Evolutionary conservation across 2,888 invertebrate genomes (phyloP).

Genomic region (Harpalus rubripes): DNA sequence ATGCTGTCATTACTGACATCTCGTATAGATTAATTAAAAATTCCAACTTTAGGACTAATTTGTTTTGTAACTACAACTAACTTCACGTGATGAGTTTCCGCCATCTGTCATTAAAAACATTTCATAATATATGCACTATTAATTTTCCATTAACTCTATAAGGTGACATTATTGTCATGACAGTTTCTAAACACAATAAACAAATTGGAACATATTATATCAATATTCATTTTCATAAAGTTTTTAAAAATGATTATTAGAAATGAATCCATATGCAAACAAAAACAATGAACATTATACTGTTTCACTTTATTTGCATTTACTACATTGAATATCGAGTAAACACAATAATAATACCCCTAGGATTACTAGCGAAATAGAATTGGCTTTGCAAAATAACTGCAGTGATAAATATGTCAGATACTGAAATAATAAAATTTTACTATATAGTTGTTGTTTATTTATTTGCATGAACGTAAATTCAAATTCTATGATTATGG

Average conservation of each 20-base stretch:
- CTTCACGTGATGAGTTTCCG: too few species aligned
- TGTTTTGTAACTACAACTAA: too few species aligned
- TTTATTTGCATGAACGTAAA: too few species aligned
- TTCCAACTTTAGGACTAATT: too few species aligned
- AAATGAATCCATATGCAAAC: background rate
- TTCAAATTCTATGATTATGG: too few species aligned
- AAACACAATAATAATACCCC: constrained; percentile 11
- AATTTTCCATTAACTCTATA: background rate
- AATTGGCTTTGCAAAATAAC: background rate
- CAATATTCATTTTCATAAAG: too few species aligned
- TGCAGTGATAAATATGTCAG: background rate
- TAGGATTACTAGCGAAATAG: background rate
- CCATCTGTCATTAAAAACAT: too few species aligned
- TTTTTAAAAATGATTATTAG: background rate
- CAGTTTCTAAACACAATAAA: too few species aligned
- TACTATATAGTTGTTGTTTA: too few species aligned
- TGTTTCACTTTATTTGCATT: background rate
- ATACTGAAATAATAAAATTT: background rate
- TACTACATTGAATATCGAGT: constrained; percentile 6
- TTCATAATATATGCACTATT: background rate
- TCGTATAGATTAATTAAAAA: too few species aligned
- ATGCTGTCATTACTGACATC: too few species aligned
- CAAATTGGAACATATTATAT: too few species aligned
- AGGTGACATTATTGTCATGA: background rate
- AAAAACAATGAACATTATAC: background rate